phyloP scores from a whole-genome alignment of 2,113 vertebrate genomes.

The Vulpes vulpes region DNA sequence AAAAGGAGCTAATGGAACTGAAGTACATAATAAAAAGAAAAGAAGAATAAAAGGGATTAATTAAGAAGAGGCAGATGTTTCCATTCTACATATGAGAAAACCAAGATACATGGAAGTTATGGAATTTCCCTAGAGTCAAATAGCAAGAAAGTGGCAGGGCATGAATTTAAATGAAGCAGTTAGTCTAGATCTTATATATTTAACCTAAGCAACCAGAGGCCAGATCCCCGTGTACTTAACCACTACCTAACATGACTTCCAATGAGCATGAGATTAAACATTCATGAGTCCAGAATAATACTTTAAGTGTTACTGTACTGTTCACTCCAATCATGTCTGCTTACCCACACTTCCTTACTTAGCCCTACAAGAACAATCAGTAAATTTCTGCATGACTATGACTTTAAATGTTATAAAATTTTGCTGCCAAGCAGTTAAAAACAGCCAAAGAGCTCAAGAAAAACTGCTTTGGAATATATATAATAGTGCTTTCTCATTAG shows the following conservation, averaged over 20 bases:
- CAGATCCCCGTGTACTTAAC: not conserved
- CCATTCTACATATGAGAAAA: conserved; percentile 46
- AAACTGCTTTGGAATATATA: conserved; percentile 44
- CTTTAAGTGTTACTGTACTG: not conserved
- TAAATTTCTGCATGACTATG: conserved; percentile 32
- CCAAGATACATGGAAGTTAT: not conserved
- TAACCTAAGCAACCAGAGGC: not conserved
- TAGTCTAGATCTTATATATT: not conserved
- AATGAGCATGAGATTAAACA: conserved; percentile 10
- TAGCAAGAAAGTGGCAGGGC: not conserved
- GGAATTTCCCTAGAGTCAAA: not conserved
- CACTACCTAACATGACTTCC: not conserved
- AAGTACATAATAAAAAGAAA: not conserved
- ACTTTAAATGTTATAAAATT: conserved; percentile 27
- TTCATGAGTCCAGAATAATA: not conserved
- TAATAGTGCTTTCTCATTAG: conserved; percentile 43
- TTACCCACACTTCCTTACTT: conserved; percentile 5
- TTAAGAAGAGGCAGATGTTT: not conserved
- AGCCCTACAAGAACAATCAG: conserved; percentile 13
- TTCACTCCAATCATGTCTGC: not conserved
- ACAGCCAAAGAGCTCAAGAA: conserved; percentile 33
- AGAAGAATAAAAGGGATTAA: not conserved
- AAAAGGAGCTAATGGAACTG: not conserved
- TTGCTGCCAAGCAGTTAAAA: conserved; percentile 25
- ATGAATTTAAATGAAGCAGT: not conserved